Conservation (phyloP, 2,797 vertebrate genomes). For the Sphenopsis melanotis region DNA sequence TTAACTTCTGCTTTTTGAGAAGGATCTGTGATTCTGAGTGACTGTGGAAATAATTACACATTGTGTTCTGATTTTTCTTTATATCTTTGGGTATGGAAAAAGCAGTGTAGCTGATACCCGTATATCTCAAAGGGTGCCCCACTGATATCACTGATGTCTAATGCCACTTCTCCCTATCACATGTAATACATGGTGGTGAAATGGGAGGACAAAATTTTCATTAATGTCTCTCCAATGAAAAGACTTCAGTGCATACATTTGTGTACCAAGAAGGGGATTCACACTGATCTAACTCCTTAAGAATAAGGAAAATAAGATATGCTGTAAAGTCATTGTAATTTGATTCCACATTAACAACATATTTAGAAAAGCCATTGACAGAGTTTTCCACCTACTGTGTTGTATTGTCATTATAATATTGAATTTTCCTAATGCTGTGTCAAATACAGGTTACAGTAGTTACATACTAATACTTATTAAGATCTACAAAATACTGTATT, state of each 20-base stretch:
- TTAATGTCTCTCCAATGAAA: not conserved
- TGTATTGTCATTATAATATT: not conserved
- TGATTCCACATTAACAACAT: not conserved
- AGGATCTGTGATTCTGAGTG: not conserved
- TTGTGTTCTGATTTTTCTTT: not conserved
- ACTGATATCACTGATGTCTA: not conserved
- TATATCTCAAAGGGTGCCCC: not conserved
- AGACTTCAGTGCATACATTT: not conserved
- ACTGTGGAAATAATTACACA: not conserved
- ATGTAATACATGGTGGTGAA: not conserved
- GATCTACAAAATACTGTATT: not conserved
- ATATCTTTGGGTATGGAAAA: not conserved
- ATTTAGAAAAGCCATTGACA: not conserved
- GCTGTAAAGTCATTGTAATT: not conserved
- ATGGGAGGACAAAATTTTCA: not conserved
- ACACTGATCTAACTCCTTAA: not conserved
- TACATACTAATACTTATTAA: not conserved
- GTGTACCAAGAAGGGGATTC: not conserved
- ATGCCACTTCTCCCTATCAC: not conserved
- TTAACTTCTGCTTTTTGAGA: not conserved
- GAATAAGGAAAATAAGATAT: not conserved
- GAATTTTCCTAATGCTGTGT: not conserved
- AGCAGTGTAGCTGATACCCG: not conserved
- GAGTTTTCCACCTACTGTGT: not conserved
- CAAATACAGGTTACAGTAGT: not conserved